These are phyloP conservation scores for Telmatherina bonti DNA, from an alignment of 2,797 vertebrate genomes.

Conservation along the genomic window DNA sequence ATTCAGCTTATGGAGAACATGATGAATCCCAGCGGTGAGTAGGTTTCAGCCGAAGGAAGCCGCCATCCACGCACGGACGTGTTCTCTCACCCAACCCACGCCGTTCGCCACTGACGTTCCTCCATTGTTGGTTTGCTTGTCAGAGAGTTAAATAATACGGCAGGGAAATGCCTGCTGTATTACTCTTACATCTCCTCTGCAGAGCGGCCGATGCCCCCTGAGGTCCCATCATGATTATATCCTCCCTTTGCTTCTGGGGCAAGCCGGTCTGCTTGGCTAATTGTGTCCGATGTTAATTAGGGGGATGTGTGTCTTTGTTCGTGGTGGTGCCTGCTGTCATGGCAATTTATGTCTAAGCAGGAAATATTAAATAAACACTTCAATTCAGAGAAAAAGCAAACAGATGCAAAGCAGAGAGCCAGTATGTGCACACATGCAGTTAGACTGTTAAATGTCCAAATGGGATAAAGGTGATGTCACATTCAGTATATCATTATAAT, in stretches of 20 bases:
- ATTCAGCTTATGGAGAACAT: conserved; percentile 35
- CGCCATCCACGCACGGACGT: conserved; percentile 51
- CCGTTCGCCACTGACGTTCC: conserved; percentile 46
- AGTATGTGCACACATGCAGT: conserved; percentile 19
- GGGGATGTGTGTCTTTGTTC: conserved; percentile 69
- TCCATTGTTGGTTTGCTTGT: conserved; percentile 61
- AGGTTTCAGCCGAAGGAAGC: conserved; percentile 62
- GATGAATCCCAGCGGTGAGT: conserved; percentile 48
- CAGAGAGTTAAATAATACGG: conserved; percentile 43
- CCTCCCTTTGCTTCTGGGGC: conserved; percentile 57
- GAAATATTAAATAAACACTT: conserved; percentile 72
- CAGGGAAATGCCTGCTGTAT: conserved; percentile 66
- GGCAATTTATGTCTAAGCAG: conserved; percentile 69
- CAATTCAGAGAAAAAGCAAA: conserved; percentile 55
- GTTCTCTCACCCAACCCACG: conserved; percentile 55
- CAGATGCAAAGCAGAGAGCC: conserved; percentile 27
- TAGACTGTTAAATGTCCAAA: conserved; percentile 15
- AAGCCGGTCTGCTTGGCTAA: conserved; percentile 61
- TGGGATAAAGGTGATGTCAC: background rate
- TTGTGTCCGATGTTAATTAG: conserved; percentile 73
- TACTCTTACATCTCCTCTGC: conserved; percentile 53
- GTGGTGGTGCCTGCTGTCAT: conserved; percentile 61
- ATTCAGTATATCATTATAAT: background rate
- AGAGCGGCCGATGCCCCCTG: conserved; percentile 56
- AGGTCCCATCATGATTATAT: conserved; percentile 70